A percentile compares a stretch with the other conserved stretches of the same genome.
These are phyloP conservation scores for Vidua macroura DNA, from an alignment of 2,113 vertebrate genomes.

Conservation along the genomic window DNA sequence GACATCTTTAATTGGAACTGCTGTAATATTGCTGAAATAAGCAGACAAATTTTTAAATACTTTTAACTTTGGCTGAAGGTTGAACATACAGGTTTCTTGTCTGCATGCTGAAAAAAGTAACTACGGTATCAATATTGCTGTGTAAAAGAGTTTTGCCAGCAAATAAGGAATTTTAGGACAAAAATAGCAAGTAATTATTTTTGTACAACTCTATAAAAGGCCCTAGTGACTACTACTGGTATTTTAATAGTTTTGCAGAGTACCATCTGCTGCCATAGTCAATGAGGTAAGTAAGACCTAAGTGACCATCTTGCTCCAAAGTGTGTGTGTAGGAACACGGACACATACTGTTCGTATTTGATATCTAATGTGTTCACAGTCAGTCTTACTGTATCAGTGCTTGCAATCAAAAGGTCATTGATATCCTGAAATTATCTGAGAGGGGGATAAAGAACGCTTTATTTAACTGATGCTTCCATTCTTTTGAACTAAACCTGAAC, in stretches of 20 bases:
- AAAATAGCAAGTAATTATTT: background rate
- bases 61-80: background rate
- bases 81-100: background rate
- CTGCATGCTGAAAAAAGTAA: background rate
- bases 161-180: background rate
- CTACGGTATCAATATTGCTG: background rate
- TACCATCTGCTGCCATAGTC: background rate
- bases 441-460: background rate
- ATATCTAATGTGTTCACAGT: background rate
- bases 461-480: background rate
- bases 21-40: background rate
- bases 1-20: background rate
- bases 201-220: background rate
- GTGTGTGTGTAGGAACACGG: fast-evolving
- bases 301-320: background rate
- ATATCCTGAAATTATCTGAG: background rate
- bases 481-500: background rate
- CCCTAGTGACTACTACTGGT: background rate
- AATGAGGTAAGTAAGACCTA: background rate
- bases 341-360: background rate
- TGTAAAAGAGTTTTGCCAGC: background rate
- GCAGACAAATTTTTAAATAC: background rate
- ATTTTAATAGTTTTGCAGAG: background rate
- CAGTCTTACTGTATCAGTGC: background rate
- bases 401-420: background rate